These are phyloP conservation scores for Chrysolina haemoptera DNA, from an alignment of 2,888 invertebrate species.

Conservation along the genomic window DNA sequence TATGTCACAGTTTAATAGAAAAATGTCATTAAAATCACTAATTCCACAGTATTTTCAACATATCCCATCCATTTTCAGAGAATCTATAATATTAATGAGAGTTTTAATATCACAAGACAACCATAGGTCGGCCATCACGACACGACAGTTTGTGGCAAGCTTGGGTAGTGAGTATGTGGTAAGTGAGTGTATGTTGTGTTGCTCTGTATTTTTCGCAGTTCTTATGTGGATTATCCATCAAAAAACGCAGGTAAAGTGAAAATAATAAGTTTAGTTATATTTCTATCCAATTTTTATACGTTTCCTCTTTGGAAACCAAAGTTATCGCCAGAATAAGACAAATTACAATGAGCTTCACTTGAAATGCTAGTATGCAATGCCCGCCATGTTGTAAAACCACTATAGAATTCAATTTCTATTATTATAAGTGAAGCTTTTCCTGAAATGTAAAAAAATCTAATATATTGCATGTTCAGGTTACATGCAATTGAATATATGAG, in stretches of 20 bases:
- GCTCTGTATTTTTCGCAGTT: conserved; percentile 70
- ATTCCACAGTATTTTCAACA: conserved; percentile 58
- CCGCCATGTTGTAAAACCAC: conserved; percentile 81
- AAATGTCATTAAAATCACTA: conserved; percentile 47
- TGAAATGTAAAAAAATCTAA: conserved; percentile 50
- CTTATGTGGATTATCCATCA: conserved; percentile 69
- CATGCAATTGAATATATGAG: conserved; percentile 68
- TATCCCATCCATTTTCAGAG: conserved; percentile 44
- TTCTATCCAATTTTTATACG: conserved; percentile 36
- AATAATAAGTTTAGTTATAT: conserved; percentile 46
- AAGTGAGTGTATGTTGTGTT: conserved; percentile 70
- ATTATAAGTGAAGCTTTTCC: conserved; percentile 51
- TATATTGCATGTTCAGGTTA: conserved; percentile 70
- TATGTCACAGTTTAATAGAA: conserved; percentile 38
- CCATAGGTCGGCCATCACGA: conserved; percentile 68
- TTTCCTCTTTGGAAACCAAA: conserved; percentile 34
- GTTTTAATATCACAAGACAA: conserved; percentile 48
- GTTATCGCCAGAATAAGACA: conserved; percentile 53
- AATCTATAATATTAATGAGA: conserved; percentile 46
- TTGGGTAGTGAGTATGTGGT: conserved; percentile 69
- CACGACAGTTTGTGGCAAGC: conserved; percentile 68
- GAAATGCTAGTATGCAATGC: conserved; percentile 70
- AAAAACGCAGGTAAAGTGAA: conserved; percentile 69
- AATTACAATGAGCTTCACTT: conserved; percentile 66
- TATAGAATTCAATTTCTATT: conserved; percentile 62